Conservation (phyloP, 2,113 vertebrate species). For the Cottus gobio region DNA sequence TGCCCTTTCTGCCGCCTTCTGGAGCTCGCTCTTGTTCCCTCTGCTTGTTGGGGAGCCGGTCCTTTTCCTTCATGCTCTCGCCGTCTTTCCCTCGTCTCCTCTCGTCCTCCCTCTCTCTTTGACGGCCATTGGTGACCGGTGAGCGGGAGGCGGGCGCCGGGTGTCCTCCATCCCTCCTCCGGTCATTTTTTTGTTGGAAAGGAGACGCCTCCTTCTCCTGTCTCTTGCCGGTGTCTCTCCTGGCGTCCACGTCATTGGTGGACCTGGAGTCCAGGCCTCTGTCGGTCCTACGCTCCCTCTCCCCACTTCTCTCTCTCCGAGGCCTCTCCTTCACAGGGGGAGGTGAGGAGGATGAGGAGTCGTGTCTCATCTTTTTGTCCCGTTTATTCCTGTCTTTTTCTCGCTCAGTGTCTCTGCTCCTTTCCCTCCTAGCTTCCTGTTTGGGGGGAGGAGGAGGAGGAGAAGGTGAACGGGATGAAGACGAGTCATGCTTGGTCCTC, state of each 20-base stretch:
- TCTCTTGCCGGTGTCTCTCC: slow-evolving; percentile 40
- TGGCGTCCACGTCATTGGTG: slow-evolving; percentile 38
- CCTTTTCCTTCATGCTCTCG: slow-evolving; percentile 39
- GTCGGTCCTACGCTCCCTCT: slow-evolving; percentile 56
- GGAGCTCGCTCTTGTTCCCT: slow-evolving; percentile 24
- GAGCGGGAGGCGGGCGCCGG: slow-evolving; percentile 25
- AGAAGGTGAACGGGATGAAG: slow-evolving; percentile 57
- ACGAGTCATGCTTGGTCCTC: slow-evolving; percentile 67
- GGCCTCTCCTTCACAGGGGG: slow-evolving; percentile 64
- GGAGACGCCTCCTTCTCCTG: slow-evolving; percentile 49
- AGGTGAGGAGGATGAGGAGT: slow-evolving; percentile 70
- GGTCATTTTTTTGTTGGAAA: slow-evolving; percentile 41
- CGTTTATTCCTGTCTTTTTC: slow-evolving; percentile 53
- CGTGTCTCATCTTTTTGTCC: slow-evolving; percentile 50
- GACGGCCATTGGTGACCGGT: slow-evolving; percentile 34
- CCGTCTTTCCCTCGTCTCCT: slow-evolving; percentile 13
- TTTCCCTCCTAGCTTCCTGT: slow-evolving; percentile 40
- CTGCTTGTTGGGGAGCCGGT: slow-evolving; percentile 28
- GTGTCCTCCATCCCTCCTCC: slow-evolving; percentile 12
- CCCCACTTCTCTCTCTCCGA: slow-evolving; percentile 53
- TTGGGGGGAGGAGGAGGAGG: slow-evolving; percentile 45
- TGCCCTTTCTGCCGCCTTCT: slow-evolving; percentile 24
- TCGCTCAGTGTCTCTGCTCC: slow-evolving; percentile 43
- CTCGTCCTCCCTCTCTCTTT: slow-evolving; percentile 34
- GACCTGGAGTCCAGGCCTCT: slow-evolving; percentile 22